Percentiles rank a stretch among this genome's conserved stretches.
These are phyloP conservation scores for Callipepla californica DNA, from an alignment of 2,113 vertebrate genomes.

Conservation along the genomic window DNA sequence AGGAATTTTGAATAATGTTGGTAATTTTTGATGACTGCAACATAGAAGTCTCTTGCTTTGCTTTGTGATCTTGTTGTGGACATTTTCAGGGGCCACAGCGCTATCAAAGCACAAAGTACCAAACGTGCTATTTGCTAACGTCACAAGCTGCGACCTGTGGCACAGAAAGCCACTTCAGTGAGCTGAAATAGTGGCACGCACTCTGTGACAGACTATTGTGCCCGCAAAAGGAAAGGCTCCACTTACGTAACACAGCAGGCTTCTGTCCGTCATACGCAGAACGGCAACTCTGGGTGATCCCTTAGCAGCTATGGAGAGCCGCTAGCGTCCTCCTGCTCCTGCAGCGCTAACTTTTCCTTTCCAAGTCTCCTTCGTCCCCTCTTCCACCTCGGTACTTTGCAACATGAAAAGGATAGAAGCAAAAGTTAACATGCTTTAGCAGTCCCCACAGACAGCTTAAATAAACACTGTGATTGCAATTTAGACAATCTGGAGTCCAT, in stretches of 20 bases:
- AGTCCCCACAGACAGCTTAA: slow-evolving; percentile 74
- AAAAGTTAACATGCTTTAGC: slow-evolving; percentile 78
- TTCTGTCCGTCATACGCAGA: slow-evolving; percentile 62
- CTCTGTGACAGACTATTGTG: slow-evolving; percentile 30
- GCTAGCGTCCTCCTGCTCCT: slow-evolving; percentile 59
- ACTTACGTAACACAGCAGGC: slow-evolving; percentile 54
- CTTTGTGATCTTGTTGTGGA: not conserved
- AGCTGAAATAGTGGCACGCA: slow-evolving; percentile 33
- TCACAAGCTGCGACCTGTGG: slow-evolving; percentile 21
- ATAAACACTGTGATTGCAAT: slow-evolving; percentile 76
- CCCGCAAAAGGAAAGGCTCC: slow-evolving; percentile 61
- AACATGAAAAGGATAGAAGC: slow-evolving; percentile 68
- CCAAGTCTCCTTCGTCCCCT: not conserved
- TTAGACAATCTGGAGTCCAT: slow-evolving; percentile 81
- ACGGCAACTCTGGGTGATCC: slow-evolving; percentile 59
- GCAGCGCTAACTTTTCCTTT: slow-evolving; percentile 56
- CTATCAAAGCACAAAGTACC: slow-evolving; percentile 52
- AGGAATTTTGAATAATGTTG: not conserved
- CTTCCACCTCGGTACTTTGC: slow-evolving; percentile 61
- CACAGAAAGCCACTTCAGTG: slow-evolving; percentile 5
- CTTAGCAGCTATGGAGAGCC: slow-evolving; percentile 50
- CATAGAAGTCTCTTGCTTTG: not conserved
- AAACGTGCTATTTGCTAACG: not conserved
- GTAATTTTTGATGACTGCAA: not conserved
- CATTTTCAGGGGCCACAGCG: not conserved